Percentiles rank a stretch among this genome's conserved stretches.
phyloP scores from a whole-genome alignment of 1,140 invertebrate genomes.

The Scaptomyza pallida region DNA sequence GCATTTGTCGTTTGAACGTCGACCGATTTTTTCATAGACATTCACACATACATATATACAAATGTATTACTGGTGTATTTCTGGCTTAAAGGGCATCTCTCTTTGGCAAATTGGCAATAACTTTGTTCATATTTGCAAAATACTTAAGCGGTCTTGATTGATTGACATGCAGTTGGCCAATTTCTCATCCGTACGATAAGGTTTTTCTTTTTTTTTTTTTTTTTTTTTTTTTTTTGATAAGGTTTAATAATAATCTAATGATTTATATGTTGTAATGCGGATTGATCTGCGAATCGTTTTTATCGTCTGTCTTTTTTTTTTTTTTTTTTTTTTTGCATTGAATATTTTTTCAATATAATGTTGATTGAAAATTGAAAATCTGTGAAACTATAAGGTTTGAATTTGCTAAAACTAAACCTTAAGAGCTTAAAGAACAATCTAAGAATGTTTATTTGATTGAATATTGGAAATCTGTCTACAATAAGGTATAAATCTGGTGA shows the following conservation, averaged over 20 bases:
- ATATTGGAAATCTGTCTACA: too few relatives aligned
- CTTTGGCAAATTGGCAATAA: conserved; percentile 14
- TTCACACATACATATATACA: not conserved
- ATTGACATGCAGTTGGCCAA: conserved; percentile 28
- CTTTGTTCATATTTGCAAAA: conserved; percentile 27
- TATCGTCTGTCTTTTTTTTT: not conserved
- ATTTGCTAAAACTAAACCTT: too few relatives aligned
- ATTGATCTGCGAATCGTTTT: not conserved
- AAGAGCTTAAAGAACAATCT: too few relatives aligned
- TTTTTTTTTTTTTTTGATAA: not conserved
- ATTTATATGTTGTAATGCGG: not conserved
- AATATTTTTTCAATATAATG: too few relatives aligned
- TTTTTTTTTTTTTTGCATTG: too few relatives aligned
- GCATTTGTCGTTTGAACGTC: conserved; percentile 30
- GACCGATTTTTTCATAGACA: conserved; percentile 11
- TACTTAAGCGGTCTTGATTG: conserved; percentile 29
- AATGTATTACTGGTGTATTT: not conserved
- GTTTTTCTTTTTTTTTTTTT: not conserved
- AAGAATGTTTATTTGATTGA: too few relatives aligned
- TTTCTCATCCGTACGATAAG: not conserved
- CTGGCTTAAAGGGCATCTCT: not conserved
- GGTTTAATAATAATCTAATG: not conserved
- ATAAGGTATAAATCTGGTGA: too few relatives aligned
- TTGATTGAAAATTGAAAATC: too few relatives aligned
- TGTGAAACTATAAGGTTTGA: too few relatives aligned